phyloP scores from a whole-genome alignment of 2,113 vertebrate genomes.

The Scolopax mira region DNA sequence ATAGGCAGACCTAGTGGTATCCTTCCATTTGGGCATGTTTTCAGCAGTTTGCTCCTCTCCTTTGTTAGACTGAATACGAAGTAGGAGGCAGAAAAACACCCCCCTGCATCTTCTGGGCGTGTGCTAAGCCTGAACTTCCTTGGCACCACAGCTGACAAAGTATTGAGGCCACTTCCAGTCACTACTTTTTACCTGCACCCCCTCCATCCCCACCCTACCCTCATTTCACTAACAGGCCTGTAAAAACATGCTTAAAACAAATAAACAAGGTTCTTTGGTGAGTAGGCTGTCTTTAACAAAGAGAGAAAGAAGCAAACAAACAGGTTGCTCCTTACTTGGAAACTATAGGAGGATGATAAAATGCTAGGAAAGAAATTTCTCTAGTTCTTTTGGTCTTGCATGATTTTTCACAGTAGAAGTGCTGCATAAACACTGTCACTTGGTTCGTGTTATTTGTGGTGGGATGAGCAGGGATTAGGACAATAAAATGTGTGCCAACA shows the following conservation, averaged over 20 bases:
- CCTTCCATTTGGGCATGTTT: background rate
- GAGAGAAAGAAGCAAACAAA: background rate
- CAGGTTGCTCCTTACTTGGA: background rate
- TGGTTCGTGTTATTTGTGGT: background rate
- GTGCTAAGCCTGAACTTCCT: background rate
- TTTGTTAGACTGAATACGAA: background rate
- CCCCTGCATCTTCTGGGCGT: background rate
- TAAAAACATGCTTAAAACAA: background rate
- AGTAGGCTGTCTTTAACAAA: background rate
- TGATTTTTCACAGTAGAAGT: background rate
- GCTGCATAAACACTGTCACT: background rate
- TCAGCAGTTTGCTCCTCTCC: background rate
- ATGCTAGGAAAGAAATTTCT: background rate
- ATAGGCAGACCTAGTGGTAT: background rate
- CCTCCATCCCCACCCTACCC: too few relatives aligned
- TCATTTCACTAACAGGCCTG: background rate
- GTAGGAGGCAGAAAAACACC: background rate
- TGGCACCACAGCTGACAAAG: background rate
- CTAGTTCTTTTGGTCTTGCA: background rate
- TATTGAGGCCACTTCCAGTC: background rate
- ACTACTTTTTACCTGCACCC: background rate
- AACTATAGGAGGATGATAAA: background rate
- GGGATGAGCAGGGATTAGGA: background rate
- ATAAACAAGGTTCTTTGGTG: background rate
- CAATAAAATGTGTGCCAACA: background rate